Base-by-base conservation (phyloP, 37 sponge, comb jelly and placozoan genomes). In the Beroe forskalii region DNA sequence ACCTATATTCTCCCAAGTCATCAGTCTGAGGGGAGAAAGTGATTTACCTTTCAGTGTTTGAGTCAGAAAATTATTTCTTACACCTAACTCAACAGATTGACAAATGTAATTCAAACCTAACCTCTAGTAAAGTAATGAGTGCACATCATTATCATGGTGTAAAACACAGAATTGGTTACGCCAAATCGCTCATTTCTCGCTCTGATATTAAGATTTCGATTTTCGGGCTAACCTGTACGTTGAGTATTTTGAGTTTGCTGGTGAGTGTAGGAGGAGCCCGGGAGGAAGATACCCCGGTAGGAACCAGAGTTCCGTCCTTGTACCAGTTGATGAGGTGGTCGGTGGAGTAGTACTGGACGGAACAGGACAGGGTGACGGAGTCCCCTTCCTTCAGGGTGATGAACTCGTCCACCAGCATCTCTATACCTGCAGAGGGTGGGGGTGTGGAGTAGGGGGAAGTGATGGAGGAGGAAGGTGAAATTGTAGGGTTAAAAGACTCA, bases 371-470 rank as follows among this genome's bases (percentile, higher is more conserved):
- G 8, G 37, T 38, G 8, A 80, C 55, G 8, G 43, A 3, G 35
- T 38, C 40, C 8, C 86, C 86, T 6, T 32, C 30, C 4, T 40
- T 37, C 30, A 80, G 48, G 28, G 23, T 38, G 14, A 80, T 9
- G 55, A 42, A 80, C 44, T 80, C 86, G 2, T 80, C 86, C 3
- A 43, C 42, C 55, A 80, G 31, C 48, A 80, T 40, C 30, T 80
- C 86, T 41, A 80, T 80, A 43, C 42, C 86, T n/a, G n/a, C n/a
- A n/a, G n/a, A n/a, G 40, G 86, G 30, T 12, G 55, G 55, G 25
- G 31, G 66, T 30, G 66, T 30, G 66, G 66, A 64, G 14, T 30
- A 28, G 31, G 66, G 31, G 66, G 31, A 6, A 22, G 25, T 30
- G 66, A 64, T 30, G 14, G 17, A 22, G 66, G 31, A 27, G 17